phyloP scores from a whole-genome alignment of 2,113 vertebrate genomes.

The Theristicus caerulescens region DNA sequence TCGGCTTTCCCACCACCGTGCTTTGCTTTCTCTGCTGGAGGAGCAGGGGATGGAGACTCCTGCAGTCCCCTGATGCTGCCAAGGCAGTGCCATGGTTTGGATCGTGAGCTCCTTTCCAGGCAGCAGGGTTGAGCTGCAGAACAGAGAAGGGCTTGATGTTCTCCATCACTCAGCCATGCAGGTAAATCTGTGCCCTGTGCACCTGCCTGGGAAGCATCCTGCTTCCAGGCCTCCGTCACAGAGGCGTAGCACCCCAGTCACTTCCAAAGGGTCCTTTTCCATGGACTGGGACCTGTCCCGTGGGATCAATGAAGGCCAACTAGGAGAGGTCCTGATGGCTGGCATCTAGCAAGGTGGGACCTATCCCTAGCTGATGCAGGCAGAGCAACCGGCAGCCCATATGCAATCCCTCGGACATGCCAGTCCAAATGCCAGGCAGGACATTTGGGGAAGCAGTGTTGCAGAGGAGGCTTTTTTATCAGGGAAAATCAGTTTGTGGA shows the following conservation, averaged over 20 bases:
- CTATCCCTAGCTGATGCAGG: not conserved
- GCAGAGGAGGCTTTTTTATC: not conserved
- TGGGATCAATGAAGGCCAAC: not conserved
- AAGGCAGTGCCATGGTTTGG: not conserved
- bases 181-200: not conserved
- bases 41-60: not conserved
- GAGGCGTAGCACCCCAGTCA: not conserved
- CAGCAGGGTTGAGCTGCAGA: not conserved
- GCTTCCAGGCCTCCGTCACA: not conserved
- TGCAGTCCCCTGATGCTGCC: not conserved
- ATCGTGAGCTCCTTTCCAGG: not conserved
- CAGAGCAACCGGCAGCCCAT: not conserved
- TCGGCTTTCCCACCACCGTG: accelerated
- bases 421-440: not conserved
- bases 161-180: accelerated
- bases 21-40: not conserved
- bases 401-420: not conserved
- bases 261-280: not conserved
- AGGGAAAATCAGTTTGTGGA: not conserved
- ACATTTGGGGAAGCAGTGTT: not conserved
- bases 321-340: not conserved
- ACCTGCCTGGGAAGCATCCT: not conserved
- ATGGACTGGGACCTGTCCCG: not conserved
- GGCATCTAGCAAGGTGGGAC: not conserved
- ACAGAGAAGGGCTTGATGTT: not conserved